Evolutionary conservation across 2,113 vertebrate genomes (phyloP).

Genomic region (Opisthocomus hoazin): DNA sequence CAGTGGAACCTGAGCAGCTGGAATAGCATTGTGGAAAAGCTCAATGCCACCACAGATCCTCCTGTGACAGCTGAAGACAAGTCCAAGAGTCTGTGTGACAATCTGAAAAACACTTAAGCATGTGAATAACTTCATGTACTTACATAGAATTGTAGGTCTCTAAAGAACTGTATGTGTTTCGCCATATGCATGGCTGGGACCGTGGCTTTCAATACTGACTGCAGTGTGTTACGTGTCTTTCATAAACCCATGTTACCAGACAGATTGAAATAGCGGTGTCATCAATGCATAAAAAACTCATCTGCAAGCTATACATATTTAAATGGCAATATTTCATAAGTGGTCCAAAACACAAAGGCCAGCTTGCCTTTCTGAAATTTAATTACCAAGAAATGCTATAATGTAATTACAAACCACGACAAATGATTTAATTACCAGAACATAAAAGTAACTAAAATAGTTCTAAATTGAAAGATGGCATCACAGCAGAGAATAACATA

Average conservation of each 20-base stretch:
- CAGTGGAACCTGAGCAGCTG: not conserved
- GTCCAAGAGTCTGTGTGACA: not conserved
- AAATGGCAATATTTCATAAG: not conserved
- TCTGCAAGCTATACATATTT: not conserved
- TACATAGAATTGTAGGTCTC: not conserved
- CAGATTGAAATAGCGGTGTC: not conserved
- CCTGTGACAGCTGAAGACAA: not conserved
- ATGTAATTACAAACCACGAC: not conserved
- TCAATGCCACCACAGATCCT: not conserved
- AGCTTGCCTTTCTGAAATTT: not conserved
- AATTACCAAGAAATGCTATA: slow-evolving; percentile 11
- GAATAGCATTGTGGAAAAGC: not conserved
- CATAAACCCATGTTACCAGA: not conserved
- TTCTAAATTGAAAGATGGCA: not conserved
- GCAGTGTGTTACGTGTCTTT: not conserved
- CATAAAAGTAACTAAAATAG: not conserved
- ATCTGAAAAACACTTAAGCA: not conserved
- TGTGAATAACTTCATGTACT: not conserved
- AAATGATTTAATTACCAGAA: not conserved
- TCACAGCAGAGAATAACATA: not conserved
- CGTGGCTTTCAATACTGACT: not conserved
- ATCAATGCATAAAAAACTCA: not conserved
- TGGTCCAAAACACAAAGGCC: not conserved
- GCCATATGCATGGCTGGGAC: rapidly evolving
- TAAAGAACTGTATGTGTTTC: not conserved